A percentile compares a stretch with the other conserved stretches of the same genome.
Evolutionary conservation across 2,113 vertebrate species (phyloP).

Genomic region (Rissa tridactyla): DNA sequence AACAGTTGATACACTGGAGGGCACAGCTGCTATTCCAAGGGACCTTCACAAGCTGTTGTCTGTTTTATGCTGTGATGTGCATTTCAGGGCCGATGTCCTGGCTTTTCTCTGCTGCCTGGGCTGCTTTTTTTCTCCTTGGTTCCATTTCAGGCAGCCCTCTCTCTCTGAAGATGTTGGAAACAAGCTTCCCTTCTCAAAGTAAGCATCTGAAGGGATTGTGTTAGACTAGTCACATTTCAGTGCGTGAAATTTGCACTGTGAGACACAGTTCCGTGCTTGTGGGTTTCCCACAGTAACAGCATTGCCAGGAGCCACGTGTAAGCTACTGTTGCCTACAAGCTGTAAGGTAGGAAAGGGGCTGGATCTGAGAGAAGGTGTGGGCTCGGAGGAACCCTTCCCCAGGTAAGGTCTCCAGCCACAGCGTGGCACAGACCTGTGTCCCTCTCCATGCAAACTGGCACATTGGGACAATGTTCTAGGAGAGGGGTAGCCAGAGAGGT

Average conservation of each 20-base stretch:
- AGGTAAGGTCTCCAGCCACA: background rate
- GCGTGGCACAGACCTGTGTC: background rate
- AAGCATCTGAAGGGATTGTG: background rate
- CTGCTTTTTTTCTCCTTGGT: background rate
- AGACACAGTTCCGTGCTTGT: background rate
- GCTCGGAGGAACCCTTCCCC: background rate
- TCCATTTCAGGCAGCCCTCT: background rate
- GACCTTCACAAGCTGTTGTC: background rate
- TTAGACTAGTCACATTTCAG: background rate
- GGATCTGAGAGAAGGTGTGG: background rate
- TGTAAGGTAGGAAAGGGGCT: background rate
- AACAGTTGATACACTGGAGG: background rate
- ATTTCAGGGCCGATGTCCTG: background rate
- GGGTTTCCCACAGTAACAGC: background rate
- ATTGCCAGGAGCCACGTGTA: background rate
- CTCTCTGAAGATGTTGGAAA: background rate
- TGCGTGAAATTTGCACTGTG: background rate
- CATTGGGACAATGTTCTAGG: background rate
- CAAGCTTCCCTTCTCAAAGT: background rate
- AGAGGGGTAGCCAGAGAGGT: background rate
- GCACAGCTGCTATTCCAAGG: background rate
- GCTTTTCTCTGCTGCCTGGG: background rate
- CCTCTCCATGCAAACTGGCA: background rate
- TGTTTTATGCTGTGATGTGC: background rate
- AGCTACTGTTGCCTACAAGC: background rate